Percentiles rank a stretch among this genome's conserved stretches.
Conservation (phyloP, 2,797 vertebrate genomes). For the Carcharodon carcharias region DNA sequence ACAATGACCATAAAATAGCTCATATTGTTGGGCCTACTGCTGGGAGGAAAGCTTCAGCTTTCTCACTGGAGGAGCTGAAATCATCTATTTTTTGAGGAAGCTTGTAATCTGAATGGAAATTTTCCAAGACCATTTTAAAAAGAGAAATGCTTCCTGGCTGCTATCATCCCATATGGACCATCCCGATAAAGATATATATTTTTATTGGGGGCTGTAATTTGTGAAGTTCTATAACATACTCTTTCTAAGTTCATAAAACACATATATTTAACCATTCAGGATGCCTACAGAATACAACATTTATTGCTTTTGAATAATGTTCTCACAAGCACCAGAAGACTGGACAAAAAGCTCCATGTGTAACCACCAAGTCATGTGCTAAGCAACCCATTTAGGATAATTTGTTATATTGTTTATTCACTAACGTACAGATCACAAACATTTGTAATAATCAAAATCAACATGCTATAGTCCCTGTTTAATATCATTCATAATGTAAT, state of each 20-base stretch:
- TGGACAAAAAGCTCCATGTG: not conserved
- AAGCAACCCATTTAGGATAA: not conserved
- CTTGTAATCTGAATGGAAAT: not conserved
- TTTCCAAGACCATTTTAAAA: not conserved
- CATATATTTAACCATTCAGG: not conserved
- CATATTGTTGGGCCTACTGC: conserved; percentile 4
- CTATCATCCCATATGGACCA: not conserved
- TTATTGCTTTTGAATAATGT: not conserved
- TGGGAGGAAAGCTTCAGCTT: not conserved
- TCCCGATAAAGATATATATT: not conserved
- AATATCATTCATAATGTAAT: not conserved
- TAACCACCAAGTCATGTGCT: not conserved
- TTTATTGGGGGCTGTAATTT: not conserved
- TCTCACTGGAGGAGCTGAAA: not conserved
- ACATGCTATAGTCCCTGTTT: not conserved
- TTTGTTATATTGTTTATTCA: not conserved
- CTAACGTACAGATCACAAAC: not conserved
- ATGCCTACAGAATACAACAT: not conserved
- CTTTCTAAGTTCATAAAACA: not conserved
- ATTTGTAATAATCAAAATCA: not conserved
- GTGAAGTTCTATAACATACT: not conserved
- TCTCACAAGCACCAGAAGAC: not conserved
- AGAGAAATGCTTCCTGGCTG: not conserved
- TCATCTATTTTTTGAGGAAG: not conserved
- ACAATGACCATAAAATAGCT: not conserved